Evolutionary conservation across 2,797 vertebrate species (phyloP), one percentile per base, ranked within the genome.

Genomic region (Gallinago solitaria): DNA sequence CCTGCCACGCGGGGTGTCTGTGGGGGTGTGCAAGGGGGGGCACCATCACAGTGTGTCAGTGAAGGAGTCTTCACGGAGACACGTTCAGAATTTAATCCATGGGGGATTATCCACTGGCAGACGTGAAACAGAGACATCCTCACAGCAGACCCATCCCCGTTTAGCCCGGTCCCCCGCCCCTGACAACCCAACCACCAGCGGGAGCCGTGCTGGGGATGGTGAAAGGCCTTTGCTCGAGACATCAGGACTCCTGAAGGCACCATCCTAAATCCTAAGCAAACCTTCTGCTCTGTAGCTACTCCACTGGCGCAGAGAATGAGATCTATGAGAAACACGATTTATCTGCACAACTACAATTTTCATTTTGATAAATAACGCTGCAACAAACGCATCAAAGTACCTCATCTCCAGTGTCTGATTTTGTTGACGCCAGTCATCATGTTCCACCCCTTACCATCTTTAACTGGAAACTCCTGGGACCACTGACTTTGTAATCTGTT

Each of bases 321-420:
- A 80, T 23, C 67, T 63, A 5, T 8, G 45, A 50, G 90, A 77
- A 87, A 70, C 47, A 25, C 18, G 43, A 89, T 80, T 85, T 87
- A 82, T 24, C 87, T 77, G 20, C 8, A 65, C 75, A 63, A 89
- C 76, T 82, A 37, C 25, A 76, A 87, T 64, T 80, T 59, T 75
- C 51, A 45, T 79, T 89, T 84, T 79, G 92, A 87, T 70, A 87
- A 69, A 82, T 39, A 79, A 91, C 21, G 41, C 70, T 74, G 17
- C 94, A 90, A 82, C 68, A 77, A 86, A 65, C n/a, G 48, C 0
- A 0, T 37, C 37, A 10, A 43, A 81, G 41, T 43, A 35, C 37
- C 81, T 96, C 69, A 53, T 51, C 61, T 68, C 77, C 21, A 56
- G 47, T 3, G 9, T 23, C 81, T 59, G 16, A 68, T 43, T 57